A percentile compares a stretch with the other conserved stretches of the same genome.
Evolutionary conservation across 2,113 vertebrate genomes (phyloP).

Genomic region (Leucopsar rothschildi): DNA sequence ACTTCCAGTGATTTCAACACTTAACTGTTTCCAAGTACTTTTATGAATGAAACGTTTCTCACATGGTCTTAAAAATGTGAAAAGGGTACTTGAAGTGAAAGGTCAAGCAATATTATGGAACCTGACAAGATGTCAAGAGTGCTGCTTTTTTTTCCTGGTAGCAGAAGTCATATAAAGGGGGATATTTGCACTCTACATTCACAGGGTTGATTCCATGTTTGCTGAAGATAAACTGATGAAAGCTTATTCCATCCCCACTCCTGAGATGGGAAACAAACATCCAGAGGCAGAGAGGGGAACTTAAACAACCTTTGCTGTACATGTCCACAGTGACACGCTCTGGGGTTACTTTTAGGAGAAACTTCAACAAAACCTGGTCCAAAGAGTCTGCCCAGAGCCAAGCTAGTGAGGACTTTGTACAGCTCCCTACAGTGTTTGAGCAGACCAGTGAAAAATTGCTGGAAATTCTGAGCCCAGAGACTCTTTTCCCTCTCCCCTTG

Average conservation of each 20-base stretch:
- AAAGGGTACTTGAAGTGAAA: neutral
- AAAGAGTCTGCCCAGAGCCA: neutral
- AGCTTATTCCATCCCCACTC: neutral
- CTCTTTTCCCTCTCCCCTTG: neutral
- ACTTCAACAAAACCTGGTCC: neutral
- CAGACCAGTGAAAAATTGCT: neutral
- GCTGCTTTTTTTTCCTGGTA: neutral
- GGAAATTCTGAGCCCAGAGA: neutral
- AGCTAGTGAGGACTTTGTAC: neutral
- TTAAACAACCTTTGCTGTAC: neutral
- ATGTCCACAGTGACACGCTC: neutral
- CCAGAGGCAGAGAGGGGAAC: neutral
- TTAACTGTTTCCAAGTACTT: neutral
- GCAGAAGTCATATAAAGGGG: neutral
- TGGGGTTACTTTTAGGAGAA: neutral
- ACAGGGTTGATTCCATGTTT: neutral
- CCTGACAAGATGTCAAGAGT: rapidly evolving
- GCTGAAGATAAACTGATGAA: neutral
- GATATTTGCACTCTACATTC: neutral
- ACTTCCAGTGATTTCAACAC: neutral
- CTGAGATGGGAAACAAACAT: neutral
- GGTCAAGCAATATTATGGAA: neutral
- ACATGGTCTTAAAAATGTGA: neutral
- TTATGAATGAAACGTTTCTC: neutral
- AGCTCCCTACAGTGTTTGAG: neutral